Base-by-base conservation (phyloP, 2,888 invertebrate species). In the Melanchra persicariae region DNA sequence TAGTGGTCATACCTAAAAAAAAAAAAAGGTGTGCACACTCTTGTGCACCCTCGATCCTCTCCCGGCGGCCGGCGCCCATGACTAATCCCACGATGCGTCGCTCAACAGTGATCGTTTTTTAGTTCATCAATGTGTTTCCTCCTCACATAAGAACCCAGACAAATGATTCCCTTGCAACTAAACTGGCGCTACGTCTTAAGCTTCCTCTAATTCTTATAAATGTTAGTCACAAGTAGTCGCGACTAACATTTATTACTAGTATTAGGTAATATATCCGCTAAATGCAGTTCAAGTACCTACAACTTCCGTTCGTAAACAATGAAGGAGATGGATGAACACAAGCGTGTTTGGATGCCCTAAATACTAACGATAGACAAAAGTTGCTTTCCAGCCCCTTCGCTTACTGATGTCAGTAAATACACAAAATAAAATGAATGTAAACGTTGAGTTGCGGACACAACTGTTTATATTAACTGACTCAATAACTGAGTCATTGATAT, bases 301-400 rank as follows among this genome's bases (percentile, higher is more conserved):
- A 17, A 24, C 5, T 22, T 58, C 19, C 22, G 12, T 57, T 2
- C 10, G 8, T n/a, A 0, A n/a, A 34, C 2, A 19, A n/a, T 34
- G 12, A n/a, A 7, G 19, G 9, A 54, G 15, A 30, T 19, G 15
- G 12, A 8, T 7, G n/a, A 12, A 15, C n/a, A 22, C 34, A 37
- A 26, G 40, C n/a, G 10, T 63, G 17, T 70, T 52, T 37, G 43
- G 1, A 47, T 66, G 22, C 15, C 19, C 6, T 17, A 17, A 51
- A 43, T 52, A 45, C 3, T n/a, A 49, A 8, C 8, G 65, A 22
- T 37, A 12, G 5, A 22, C 9, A 19, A 51, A 65, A 24, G 37
- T 54, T 54, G 51, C 43, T 26, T 54, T 74, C 64, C n/a, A 45
- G 12, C 45, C 12, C 17, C 22, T 34, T 22, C n/a, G 10, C 15